Percentiles rank a stretch among this genome's conserved stretches.
Conservation (phyloP, 2,888 invertebrate genomes). For the Petrolisthes manimaculis region DNA sequence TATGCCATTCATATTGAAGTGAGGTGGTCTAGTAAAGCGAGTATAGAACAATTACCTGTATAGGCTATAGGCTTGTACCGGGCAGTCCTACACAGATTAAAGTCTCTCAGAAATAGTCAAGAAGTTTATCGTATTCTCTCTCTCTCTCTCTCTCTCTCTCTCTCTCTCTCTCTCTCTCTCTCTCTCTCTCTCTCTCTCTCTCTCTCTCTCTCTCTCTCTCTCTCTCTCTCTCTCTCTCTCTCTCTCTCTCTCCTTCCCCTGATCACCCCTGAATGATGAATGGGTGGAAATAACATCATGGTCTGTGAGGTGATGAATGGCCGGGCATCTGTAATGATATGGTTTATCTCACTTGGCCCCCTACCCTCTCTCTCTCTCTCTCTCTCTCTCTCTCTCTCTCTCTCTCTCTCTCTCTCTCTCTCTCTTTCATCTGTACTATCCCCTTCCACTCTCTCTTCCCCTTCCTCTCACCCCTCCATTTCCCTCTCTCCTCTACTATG, state of each 20-base stretch:
- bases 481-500: background rate
- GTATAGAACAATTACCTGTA: too few species aligned
- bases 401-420: background rate
- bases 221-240: background rate
- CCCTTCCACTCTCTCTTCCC: background rate
- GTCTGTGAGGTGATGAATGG: background rate
- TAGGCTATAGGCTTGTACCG: too few species aligned
- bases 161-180: background rate
- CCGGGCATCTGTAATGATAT: background rate
- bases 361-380: background rate
- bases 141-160: background rate
- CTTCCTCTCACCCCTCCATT: background rate
- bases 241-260: background rate
- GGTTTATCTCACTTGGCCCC: background rate
- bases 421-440: background rate
- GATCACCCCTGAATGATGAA: background rate
- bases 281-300: background rate
- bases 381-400: slow-evolving; percentile 6
- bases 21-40: too few species aligned
- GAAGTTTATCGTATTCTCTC: background rate
- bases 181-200: too few species aligned
- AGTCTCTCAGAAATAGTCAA: too few species aligned
- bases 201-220: background rate
- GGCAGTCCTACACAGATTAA: too few species aligned
- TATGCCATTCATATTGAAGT: too few species aligned